Evolutionary conservation across 2,113 vertebrate genomes (phyloP), one percentile per base, ranked within the genome.

Genomic region (Calypte anna): DNA sequence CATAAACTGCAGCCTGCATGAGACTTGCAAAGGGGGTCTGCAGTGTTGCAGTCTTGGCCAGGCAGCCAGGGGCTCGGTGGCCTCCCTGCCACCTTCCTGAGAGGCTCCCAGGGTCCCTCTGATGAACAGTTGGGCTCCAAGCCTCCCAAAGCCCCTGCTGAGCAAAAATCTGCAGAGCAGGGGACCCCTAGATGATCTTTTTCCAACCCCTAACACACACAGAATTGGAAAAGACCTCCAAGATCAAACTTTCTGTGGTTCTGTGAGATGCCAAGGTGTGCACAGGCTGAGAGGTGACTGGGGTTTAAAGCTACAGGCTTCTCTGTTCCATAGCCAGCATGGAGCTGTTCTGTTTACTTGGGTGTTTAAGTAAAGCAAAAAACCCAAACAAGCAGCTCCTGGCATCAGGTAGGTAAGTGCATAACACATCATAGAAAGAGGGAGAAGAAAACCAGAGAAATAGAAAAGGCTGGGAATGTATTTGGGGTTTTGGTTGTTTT

Each of bases 401-500:
- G 43, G 30, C 9, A 51, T 82, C 6, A 30, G 62, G 19, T 28
- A 59, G 30, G 4, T 80, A 10, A 25, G 18, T 44, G 46, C 57
- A 5, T 73, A 73, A 58, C 16, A 22, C 9, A 22, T 1, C 16
- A 30, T 38, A 14, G 6, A 63, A 51, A 46, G 7, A 14, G 4
- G 4, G 6, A 9, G 1, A 9, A 19, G 3, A 4, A 28, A 7
- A 13, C 15, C 2, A 12, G 5, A 53, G 6, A 46, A n/a, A 14
- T 12, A 11, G 13, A 30, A 59, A 50, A 30, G 1, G 27, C 5
- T 48, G 31, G 24, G 24, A 75, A 13, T 25, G 19, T 55, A 13
- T 62, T 78, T 83, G 38, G 14, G 19, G 8, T 4, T 6, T 18
- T 36, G 6, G 7, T 16, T 57, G 3, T 14, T 66, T 38, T 59